Conservation (phyloP, 2,888 invertebrate genomes). For the Hydropsyche betteni region DNA sequence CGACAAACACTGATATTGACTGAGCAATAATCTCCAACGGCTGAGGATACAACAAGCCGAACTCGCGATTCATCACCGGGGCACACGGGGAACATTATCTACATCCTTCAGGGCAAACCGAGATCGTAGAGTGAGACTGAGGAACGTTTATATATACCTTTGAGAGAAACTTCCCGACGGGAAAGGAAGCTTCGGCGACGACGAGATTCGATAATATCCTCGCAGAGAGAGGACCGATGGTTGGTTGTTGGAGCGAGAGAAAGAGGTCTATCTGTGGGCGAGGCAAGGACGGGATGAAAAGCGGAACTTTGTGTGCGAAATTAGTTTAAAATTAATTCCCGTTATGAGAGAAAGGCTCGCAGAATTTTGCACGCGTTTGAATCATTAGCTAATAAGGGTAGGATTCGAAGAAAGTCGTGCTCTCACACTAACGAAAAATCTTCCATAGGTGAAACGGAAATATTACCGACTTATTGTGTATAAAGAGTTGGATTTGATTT, state of each 20-base stretch:
- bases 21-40: constrained; percentile 37
- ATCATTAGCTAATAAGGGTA: constrained; percentile 35
- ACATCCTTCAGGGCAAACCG: constrained; percentile 45
- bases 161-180: constrained; percentile 33
- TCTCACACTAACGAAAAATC: constrained; percentile 21
- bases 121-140: constrained; percentile 1
- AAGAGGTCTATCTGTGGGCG: constrained; percentile 30
- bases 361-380: constrained; percentile 43
- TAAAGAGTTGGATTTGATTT: too few relatives aligned
- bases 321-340: constrained; percentile 51
- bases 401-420: constrained; percentile 2
- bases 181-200: constrained; percentile 43
- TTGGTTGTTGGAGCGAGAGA: constrained; percentile 12
- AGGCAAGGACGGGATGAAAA: too few relatives aligned
- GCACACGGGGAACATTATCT: constrained; percentile 38
- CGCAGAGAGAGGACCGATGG: constrained; percentile 17
- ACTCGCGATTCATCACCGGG: constrained; percentile 42
- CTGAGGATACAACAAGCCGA: constrained; percentile 27
- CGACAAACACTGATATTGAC: constrained; percentile 47
- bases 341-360: constrained; percentile 40
- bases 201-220: constrained; percentile 47
- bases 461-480: neutral
- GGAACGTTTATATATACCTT: constrained; percentile 36
- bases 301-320: constrained; percentile 38
- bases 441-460: neutral